These are phyloP conservation scores for Chloroceryle inda DNA, from an alignment of 2,797 vertebrate genomes.

Conservation along the genomic window DNA sequence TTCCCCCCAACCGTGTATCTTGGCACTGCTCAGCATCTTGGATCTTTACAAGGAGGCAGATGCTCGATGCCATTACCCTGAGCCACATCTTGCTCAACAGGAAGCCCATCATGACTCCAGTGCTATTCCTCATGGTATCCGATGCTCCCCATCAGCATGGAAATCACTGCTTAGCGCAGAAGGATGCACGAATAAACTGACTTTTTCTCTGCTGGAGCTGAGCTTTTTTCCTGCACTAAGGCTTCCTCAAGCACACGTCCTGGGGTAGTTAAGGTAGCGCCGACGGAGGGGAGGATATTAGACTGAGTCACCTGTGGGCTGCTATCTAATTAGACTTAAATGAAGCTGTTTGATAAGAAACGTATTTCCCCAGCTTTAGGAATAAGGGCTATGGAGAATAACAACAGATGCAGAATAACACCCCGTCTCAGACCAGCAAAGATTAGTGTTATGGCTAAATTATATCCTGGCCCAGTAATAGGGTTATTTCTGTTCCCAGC, in stretches of 20 bases:
- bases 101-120: background rate
- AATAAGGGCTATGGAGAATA: constrained; percentile 46
- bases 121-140: background rate
- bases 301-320: constrained; percentile 27
- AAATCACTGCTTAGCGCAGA: background rate
- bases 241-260: constrained; percentile 58
- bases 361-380: constrained; percentile 50
- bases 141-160: background rate
- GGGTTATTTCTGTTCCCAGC: constrained; percentile 70
- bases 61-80: background rate
- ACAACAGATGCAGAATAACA: constrained; percentile 44
- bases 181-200: background rate
- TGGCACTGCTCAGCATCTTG: background rate
- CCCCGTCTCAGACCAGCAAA: constrained; percentile 52
- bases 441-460: constrained; percentile 66
- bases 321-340: constrained; percentile 78
- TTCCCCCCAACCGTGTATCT: fast-evolving
- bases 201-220: constrained; percentile 37
- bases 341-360: constrained; percentile 71
- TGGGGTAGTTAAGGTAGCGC: constrained; percentile 17
- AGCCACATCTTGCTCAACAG: fast-evolving
- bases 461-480: constrained; percentile 56
- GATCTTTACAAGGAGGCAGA: background rate
- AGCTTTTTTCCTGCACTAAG: background rate
- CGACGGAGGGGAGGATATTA: constrained; percentile 50